Evolutionary conservation across 2,888 invertebrate species (phyloP).

Genomic region (Drosophila borealis): DNA sequence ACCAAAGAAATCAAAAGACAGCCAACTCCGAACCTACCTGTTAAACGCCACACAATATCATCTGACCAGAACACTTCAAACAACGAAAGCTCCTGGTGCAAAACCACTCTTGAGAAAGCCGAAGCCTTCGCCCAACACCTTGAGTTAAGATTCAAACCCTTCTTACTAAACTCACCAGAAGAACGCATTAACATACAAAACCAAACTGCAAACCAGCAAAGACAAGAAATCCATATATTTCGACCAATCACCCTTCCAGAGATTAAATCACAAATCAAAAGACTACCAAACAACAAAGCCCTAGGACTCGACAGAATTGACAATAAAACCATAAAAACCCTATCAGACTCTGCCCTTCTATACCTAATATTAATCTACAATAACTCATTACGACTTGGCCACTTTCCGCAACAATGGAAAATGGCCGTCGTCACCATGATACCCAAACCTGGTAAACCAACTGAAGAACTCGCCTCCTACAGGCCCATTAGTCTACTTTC

Average conservation of each 20-base stretch:
- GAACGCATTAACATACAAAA: not conserved
- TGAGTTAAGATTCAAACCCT: constrained; percentile 1
- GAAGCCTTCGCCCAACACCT: constrained; percentile 4
- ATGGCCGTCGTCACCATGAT: not conserved
- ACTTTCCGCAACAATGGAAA: constrained; percentile 8
- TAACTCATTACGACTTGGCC: no score
- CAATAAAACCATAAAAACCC: not conserved
- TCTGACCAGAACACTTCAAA: not conserved
- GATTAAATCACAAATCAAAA: not conserved
- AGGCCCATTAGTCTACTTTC: constrained; percentile 3
- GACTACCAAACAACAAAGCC: not conserved
- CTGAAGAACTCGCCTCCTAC: not conserved
- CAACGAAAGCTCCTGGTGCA: not conserved
- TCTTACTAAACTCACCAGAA: not conserved
- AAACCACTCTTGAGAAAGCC: not conserved
- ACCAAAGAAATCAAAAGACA: constrained; percentile 2
- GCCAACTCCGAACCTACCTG: not conserved
- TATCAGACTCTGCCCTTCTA: no score
- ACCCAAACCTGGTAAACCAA: constrained; percentile 6
- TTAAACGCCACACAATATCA: not conserved
- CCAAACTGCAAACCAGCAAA: not conserved
- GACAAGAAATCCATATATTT: not conserved
- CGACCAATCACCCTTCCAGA: not conserved
- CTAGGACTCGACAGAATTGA: constrained; percentile 1
- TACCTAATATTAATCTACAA: no score